A percentile compares a stretch with the other conserved stretches of the same genome.
These are phyloP conservation scores for Porites rus DNA, from an alignment of 92 coral and sea anemone species.

Conservation along the genomic window DNA sequence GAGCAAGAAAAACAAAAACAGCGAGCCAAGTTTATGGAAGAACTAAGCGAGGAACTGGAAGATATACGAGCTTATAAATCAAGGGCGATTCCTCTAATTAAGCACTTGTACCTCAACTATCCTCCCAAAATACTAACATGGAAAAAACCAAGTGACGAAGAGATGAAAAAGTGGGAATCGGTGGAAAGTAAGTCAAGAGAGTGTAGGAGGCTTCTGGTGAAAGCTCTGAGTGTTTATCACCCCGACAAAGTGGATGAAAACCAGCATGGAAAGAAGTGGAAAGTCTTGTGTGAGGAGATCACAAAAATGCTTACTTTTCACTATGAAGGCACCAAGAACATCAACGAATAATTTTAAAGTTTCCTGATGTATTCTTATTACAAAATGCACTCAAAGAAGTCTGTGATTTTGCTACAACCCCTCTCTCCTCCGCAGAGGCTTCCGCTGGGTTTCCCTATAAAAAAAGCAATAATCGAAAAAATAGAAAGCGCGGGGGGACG, in stretches of 20 bases:
- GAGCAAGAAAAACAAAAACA: slow-evolving; percentile 62
- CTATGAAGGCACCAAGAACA: slow-evolving; percentile 63
- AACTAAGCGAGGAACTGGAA: slow-evolving; percentile 68
- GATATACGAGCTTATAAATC: slow-evolving; percentile 61
- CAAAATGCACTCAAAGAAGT: no score
- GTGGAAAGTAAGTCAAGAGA: slow-evolving; percentile 6
- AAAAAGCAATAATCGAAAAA: no score
- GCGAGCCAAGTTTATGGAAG: slow-evolving; percentile 60
- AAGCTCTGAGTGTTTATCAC: slow-evolving; percentile 74
- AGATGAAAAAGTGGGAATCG: slow-evolving; percentile 35
- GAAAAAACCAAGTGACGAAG: slow-evolving; percentile 67
- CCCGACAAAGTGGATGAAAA: slow-evolving; percentile 80
- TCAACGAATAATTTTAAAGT: background rate
- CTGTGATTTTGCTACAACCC: no score
- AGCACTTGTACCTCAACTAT: slow-evolving; percentile 65
- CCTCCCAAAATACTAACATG: slow-evolving; percentile 76
- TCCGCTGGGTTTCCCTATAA: no score
- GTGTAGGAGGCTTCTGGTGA: slow-evolving; percentile 56
- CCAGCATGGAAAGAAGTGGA: slow-evolving; percentile 86
- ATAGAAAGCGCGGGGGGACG: no score
- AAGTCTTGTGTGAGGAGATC: slow-evolving; percentile 83
- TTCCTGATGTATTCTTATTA: no score
- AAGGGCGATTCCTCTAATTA: slow-evolving; percentile 47
- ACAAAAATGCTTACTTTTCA: slow-evolving; percentile 72
- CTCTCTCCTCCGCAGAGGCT: no score